Evolutionary conservation across 2,888 invertebrate genomes (phyloP), one percentile per base, ranked within the genome.

Genomic region (Leptinotarsa haldemani): DNA sequence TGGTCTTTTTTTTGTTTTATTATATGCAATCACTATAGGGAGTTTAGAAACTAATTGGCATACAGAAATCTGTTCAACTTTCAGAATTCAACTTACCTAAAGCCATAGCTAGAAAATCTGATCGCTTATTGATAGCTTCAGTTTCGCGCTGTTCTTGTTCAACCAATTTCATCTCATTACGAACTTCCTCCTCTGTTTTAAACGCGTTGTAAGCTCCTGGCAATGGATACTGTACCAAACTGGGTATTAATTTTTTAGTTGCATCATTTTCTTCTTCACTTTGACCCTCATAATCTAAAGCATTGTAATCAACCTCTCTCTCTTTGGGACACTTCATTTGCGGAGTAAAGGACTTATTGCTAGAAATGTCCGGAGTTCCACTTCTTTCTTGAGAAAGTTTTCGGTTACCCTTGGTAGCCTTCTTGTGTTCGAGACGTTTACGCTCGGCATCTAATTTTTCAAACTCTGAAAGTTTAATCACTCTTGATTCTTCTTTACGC

Each of bases 401-500:
- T 88, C 82, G 80, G 87, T 72, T 71, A 16, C 74, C 72, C 46
- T 71, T 76, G 18, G 46, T 48, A 15, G 63, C 64, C 58, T 73
- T 77, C 65, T 77, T 85, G 18, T 90, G 90, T 66, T 93, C 92
- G 0, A 90, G 88, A 67, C 90, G 87, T 25, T 90, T 90, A 5
- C 91, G 90, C 79, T 93, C 92, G n/a, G 92, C 91, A 83, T 94
- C 94, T 12, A 91, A 88, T 80, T 92, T 92, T 88, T 95, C 94
- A 82, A 94, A 92, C 83, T 96, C 95, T 0, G 94, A 93, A 1
- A 95, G 88, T 85, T 95, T 95, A 78, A 97, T 94, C 66, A 95
- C 94, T 69, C 95, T 90, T 25, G 94, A 91, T 86, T 96, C 95
- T 75, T 96, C 97, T 83, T 95, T 94, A 58, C 94, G 92, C 98